Evolutionary conservation across 2,797 vertebrate genomes (phyloP), one percentile per base, ranked within the genome.

Genomic region (Cetoscarus ocellatus): DNA sequence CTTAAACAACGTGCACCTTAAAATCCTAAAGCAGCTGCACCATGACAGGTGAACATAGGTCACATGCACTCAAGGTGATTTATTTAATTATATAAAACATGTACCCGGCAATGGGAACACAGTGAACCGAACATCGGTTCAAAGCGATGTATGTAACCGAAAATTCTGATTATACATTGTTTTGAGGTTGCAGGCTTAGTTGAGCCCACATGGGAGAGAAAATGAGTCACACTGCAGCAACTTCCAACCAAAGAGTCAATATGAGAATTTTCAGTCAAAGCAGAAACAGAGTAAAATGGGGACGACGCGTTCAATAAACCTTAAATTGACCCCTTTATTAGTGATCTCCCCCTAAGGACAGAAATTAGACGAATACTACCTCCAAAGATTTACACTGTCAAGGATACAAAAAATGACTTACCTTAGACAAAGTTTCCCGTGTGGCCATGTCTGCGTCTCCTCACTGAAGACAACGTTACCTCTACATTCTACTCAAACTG

Each of bases 181-280:
- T 70, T 42, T 42, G 60, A 63, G 70, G 55, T 76, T 75, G 77
- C 76, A 80, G 79, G 56, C 55, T 77, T 86, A 70, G 60, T 61
- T 81, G 86, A 88, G 86, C 87, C 88, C 91, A 93, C 88, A 90
- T 90, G 90, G 84, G 90, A 91, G 67, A 73, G 66, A 88, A 91
- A 87, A 93, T 94, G 94, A 95, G 88, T 95, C 94, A 94, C 94
- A 92, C 94, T 95, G 94, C 94, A 95, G 92, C 88, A 94, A 92
- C 92, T 95, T 93, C 88, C 77, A 91, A 15, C 60, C 66, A 61
- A 67, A 71, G 72, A 86, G 39, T 51, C 53, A 13, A 67, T 45
- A 67, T 48, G 59, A 82, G 67, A 76, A 74, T 38, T 59, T 69
- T 67, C 68, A 64, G 61, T 75, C 60, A 63, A 55, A 64, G 38